Evolutionary conservation across 2,113 vertebrate species (phyloP).

Genomic region (Brachirus orientalis): DNA sequence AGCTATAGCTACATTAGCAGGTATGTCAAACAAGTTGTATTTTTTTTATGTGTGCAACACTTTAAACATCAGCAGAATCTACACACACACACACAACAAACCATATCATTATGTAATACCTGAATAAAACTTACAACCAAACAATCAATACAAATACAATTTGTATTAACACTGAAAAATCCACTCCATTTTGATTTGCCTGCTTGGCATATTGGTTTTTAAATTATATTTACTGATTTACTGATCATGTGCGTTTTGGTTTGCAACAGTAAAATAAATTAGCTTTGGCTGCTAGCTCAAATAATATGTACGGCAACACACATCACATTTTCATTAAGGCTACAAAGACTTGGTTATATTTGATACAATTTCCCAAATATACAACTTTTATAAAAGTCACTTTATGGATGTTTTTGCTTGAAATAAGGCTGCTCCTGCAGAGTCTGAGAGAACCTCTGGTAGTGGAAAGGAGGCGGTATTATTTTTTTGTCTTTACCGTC

Average conservation of each 20-base stretch:
- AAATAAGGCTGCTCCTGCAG: slow-evolving; percentile 17
- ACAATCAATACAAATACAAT: background rate
- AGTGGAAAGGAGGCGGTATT: background rate
- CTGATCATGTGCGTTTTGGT: background rate
- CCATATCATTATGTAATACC: background rate
- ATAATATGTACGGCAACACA: no score
- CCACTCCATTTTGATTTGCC: background rate
- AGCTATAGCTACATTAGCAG: no score
- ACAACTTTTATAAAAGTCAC: background rate
- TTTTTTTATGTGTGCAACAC: no score
- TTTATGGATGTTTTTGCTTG: background rate
- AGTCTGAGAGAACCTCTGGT: background rate
- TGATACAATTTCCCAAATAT: no score
- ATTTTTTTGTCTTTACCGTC: background rate
- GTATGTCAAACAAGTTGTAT: no score
- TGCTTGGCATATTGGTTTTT: background rate
- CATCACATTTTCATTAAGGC: background rate
- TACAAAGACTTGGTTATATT: no score
- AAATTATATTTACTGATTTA: no score
- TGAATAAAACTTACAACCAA: background rate
- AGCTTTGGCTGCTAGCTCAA: background rate
- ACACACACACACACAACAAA: no score
- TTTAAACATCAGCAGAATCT: no score
- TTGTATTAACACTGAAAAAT: background rate
- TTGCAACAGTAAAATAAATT: background rate